phyloP scores from a whole-genome alignment of 1,140 invertebrate species.

The Latrodectus geometricus region DNA sequence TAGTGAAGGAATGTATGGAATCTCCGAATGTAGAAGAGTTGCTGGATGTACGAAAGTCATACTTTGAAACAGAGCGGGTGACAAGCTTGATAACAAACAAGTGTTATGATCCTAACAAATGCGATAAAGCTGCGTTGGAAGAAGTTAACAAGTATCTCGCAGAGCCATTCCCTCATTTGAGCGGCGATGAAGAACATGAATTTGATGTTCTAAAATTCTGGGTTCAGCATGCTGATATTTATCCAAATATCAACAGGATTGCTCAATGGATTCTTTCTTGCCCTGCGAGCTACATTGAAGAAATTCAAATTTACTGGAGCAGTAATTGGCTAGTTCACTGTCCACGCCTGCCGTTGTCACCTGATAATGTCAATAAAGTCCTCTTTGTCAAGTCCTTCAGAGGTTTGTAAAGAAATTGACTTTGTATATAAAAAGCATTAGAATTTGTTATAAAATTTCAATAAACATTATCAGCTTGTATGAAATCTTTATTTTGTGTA shows the following conservation, averaged over 20 bases:
- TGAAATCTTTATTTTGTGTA: no score
- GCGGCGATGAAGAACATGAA: background rate
- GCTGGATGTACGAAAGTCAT: background rate
- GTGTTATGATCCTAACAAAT: constrained; percentile 10
- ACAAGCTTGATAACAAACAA: background rate
- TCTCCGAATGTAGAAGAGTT: constrained; percentile 33
- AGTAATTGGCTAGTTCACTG: constrained; percentile 42
- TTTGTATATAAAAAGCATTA: background rate
- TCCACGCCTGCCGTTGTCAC: constrained; percentile 21
- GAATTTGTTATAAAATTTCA: no score
- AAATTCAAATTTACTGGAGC: constrained; percentile 13
- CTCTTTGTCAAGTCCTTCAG: constrained; percentile 41
- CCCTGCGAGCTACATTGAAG: constrained; percentile 18
- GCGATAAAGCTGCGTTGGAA: constrained; percentile 34
- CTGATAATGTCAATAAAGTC: constrained; percentile 46
- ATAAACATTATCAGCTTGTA: no score
- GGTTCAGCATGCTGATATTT: constrained; percentile 21
- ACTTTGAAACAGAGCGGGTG: background rate
- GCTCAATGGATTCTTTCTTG: constrained; percentile 40
- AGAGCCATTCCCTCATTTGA: constrained; percentile 3
- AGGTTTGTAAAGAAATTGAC: background rate
- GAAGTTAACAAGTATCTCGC: constrained; percentile 40
- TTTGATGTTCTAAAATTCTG: constrained; percentile 40
- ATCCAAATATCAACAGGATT: constrained; percentile 29
- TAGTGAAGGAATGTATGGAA: constrained; percentile 54